Evolutionary conservation across 2,888 invertebrate genomes (phyloP).

Genomic region (Sphaerophoria rueppellii): DNA sequence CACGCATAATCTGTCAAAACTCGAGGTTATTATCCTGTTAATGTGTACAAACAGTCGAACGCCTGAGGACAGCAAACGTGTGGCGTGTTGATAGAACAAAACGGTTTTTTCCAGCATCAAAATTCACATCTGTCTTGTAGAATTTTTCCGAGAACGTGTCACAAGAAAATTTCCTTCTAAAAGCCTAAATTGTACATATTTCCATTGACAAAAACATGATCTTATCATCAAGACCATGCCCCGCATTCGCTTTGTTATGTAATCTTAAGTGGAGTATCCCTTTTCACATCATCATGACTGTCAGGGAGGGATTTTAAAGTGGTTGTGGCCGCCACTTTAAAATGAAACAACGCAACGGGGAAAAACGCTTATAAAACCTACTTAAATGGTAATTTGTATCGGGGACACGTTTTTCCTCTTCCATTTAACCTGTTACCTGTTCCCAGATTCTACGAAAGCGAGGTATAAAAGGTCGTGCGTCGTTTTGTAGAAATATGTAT

Average conservation of each 20-base stretch:
- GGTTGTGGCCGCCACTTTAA: slow-evolving; percentile 47
- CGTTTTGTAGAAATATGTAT: not conserved
- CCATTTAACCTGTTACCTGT: slow-evolving; percentile 4
- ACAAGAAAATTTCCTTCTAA: slow-evolving; percentile 6
- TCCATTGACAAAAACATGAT: slow-evolving; percentile 52
- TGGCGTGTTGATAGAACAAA: not conserved
- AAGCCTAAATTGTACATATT: slow-evolving; percentile 55
- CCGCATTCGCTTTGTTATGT: not conserved
- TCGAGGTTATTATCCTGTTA: not conserved
- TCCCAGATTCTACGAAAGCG: not conserved
- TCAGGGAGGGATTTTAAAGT: slow-evolving; percentile 30
- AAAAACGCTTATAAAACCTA: slow-evolving; percentile 54
- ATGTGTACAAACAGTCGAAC: not conserved
- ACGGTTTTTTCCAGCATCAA: not conserved
- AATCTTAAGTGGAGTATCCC: slow-evolving; percentile 53
- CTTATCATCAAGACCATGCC: slow-evolving; percentile 46
- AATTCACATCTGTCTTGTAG: not conserved
- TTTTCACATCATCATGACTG: slow-evolving; percentile 57
- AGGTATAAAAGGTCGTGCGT: not conserved
- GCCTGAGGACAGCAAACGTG: not conserved
- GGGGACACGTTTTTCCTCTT: slow-evolving; percentile 59
- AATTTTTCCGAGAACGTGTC: slow-evolving; percentile 18
- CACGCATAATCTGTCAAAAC: not conserved
- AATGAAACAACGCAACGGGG: not conserved
- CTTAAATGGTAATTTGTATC: slow-evolving; percentile 69